Evolutionary conservation across 2,888 invertebrate species (phyloP).

Genomic region (Apamea anceps): DNA sequence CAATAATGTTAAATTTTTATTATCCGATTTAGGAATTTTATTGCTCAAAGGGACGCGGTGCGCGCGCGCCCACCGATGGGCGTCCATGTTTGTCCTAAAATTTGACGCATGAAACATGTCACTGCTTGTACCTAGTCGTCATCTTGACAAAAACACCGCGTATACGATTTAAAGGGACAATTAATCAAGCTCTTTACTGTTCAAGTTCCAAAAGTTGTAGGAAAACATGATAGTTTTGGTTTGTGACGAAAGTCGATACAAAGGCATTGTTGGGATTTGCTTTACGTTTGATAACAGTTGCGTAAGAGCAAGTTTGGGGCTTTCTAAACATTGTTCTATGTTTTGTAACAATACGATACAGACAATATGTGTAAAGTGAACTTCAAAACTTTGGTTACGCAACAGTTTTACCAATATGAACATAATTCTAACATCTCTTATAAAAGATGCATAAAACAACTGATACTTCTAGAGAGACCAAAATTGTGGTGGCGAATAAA

Average conservation of each 20-base stretch:
- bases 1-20: conserved; percentile 83
- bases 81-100: conserved; percentile 70
- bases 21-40: conserved; percentile 83
- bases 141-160: conserved; percentile 63
- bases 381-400: not conserved
- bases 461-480: not conserved
- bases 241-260: conserved; percentile 62
- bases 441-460: no score
- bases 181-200: conserved; percentile 81
- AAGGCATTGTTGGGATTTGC: conserved; percentile 58
- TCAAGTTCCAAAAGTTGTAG: conserved; percentile 56
- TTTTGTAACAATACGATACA: conserved; percentile 23
- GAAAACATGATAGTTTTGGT: conserved; percentile 54
- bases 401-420: not conserved
- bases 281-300: conserved; percentile 45
- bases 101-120: conserved; percentile 70
- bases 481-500: not conserved
- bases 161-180: conserved; percentile 70
- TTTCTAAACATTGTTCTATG: conserved; percentile 41
- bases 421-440: not conserved
- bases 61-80: conserved; percentile 71
- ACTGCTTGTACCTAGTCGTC: conserved; percentile 49
- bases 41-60: conserved; percentile 71
- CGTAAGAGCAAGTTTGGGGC: conserved; percentile 31
- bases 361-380: conserved; percentile 3